These are phyloP conservation scores for Helicoverpa zea DNA, from an alignment of 1,140 invertebrate genomes.

Conservation along the genomic window DNA sequence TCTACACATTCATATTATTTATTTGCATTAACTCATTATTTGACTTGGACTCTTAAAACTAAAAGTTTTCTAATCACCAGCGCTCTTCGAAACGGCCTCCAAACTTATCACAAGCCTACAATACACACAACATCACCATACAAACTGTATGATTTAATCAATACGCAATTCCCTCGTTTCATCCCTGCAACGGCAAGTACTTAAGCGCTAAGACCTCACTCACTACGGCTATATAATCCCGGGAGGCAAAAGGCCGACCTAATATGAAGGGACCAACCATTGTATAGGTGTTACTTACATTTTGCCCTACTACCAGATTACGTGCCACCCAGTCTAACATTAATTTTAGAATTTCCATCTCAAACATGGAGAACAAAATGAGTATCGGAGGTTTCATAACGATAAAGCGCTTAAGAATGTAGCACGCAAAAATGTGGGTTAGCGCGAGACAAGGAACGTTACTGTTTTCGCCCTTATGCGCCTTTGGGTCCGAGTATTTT, in stretches of 20 bases:
- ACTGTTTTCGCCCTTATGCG: too few species aligned
- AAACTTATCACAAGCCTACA: not conserved
- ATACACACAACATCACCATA: conserved; percentile 2
- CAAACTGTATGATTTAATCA: conserved; percentile 53
- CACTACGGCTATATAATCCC: conserved; percentile 71
- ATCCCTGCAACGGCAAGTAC: conserved; percentile 51
- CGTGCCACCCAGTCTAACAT: conserved; percentile 53
- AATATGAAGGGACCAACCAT: conserved; percentile 74
- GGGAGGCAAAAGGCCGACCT: conserved; percentile 60
- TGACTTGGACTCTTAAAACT: too few species aligned
- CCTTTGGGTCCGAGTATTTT: too few species aligned
- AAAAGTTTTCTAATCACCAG: too few species aligned
- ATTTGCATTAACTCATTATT: too few species aligned
- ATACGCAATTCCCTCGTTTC: conserved; percentile 55
- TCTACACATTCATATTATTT: too few species aligned
- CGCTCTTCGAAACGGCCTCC: not conserved
- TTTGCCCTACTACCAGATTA: conserved; percentile 69
- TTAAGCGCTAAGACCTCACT: conserved; percentile 61
- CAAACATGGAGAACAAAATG: too few species aligned
- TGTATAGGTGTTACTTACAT: conserved; percentile 74
- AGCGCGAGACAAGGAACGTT: too few species aligned
- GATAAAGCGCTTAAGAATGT: too few species aligned
- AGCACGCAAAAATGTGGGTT: too few species aligned
- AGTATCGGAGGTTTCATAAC: too few species aligned
- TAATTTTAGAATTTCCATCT: conserved; percentile 70